These are phyloP conservation scores for Onychostruthus taczanowskii DNA, from an alignment of 2,113 vertebrate species.

Conservation along the genomic window DNA sequence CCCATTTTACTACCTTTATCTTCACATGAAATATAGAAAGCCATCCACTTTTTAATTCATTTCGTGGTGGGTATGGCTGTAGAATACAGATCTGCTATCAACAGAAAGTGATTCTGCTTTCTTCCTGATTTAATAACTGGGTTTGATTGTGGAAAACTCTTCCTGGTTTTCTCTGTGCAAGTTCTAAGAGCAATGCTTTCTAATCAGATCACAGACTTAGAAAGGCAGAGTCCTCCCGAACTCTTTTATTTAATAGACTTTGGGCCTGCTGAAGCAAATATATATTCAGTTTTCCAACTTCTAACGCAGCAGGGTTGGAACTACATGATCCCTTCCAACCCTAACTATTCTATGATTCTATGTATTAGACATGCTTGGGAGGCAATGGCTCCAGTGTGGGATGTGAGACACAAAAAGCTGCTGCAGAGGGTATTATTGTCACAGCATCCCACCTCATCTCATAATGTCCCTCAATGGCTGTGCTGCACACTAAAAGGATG, in stretches of 20 bases:
- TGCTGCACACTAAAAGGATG: background rate
- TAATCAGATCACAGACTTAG: background rate
- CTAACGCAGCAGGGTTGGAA: background rate
- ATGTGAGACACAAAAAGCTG: background rate
- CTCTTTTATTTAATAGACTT: background rate
- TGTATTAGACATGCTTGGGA: background rate
- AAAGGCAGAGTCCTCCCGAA: background rate
- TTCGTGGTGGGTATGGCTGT: background rate
- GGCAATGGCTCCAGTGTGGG: background rate
- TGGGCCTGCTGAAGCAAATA: background rate
- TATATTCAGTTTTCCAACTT: background rate
- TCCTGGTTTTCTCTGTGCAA: background rate
- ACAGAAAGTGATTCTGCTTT: background rate
- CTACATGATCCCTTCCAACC: background rate
- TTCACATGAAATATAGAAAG: background rate
- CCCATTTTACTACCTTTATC: background rate
- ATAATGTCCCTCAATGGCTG: background rate
- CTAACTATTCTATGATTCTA: background rate
- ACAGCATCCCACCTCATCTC: background rate
- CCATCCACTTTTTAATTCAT: background rate
- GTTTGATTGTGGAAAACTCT: background rate
- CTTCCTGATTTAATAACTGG: background rate
- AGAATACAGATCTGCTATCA: background rate
- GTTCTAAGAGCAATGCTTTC: background rate
- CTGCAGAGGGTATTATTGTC: background rate